These are phyloP conservation scores for Cyrtorhinus lividipennis DNA, from an alignment of 1,140 invertebrate species.

Conservation along the genomic window DNA sequence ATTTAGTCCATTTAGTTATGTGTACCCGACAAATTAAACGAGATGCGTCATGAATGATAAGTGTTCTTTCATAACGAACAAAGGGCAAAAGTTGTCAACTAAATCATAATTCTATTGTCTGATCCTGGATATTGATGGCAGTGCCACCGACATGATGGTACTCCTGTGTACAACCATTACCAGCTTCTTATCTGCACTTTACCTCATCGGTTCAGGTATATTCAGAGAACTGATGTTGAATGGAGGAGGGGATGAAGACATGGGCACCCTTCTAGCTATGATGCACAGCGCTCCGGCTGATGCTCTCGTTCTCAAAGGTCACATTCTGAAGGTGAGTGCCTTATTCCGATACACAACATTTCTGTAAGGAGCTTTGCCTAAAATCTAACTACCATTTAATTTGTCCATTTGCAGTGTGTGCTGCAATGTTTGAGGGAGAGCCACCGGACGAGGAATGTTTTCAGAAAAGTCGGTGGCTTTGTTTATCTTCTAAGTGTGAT, in stretches of 20 bases:
- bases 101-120: too few species aligned
- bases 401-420: constrained; percentile 48
- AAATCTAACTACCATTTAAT: too few species aligned
- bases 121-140: too few species aligned
- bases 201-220: constrained; percentile 48
- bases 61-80: too few species aligned
- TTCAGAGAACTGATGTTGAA: constrained; percentile 77
- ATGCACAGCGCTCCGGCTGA: constrained; percentile 73
- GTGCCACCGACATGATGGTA: too few species aligned
- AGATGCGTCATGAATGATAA: too few species aligned
- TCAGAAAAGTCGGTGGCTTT: constrained; percentile 91
- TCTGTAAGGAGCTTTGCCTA: too few species aligned
- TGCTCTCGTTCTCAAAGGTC: constrained; percentile 68
- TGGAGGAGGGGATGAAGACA: constrained; percentile 86
- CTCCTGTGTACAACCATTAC: too few species aligned
- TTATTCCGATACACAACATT: too few species aligned
- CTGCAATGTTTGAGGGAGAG: constrained; percentile 80
- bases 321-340: constrained; percentile 70
- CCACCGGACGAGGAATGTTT: constrained; percentile 88
- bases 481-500: constrained; percentile 93
- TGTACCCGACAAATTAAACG: too few species aligned
- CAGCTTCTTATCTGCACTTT: background rate
- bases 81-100: too few species aligned
- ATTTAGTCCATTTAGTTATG: too few species aligned
- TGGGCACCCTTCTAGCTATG: constrained; percentile 77